Conservation (phyloP, 2,113 vertebrate species). For the Brachypodius melanocephalos region DNA sequence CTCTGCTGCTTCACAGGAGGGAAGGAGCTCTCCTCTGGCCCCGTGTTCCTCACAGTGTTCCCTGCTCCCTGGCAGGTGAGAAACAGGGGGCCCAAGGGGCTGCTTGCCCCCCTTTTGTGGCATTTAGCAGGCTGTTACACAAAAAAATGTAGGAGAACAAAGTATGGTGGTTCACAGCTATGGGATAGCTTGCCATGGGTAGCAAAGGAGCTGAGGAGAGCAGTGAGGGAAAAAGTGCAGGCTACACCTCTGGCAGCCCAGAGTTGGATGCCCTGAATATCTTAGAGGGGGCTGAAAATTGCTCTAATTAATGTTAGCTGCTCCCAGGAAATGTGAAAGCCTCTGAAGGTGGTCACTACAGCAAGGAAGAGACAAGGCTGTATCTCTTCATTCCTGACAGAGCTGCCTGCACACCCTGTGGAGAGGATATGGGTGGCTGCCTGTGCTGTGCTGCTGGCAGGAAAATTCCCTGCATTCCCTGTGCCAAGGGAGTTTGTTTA, state of each 20-base stretch:
- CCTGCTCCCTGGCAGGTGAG: neutral
- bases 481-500: accelerated
- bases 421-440: accelerated
- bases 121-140: neutral
- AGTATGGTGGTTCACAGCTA: too few species aligned
- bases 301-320: neutral
- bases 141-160: neutral
- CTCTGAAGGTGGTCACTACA: neutral
- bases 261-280: neutral
- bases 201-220: neutral
- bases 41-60: accelerated
- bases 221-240: neutral
- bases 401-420: accelerated
- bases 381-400: neutral
- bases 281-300: neutral
- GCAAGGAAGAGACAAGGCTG: neutral
- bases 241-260: neutral
- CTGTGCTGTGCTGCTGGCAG: neutral
- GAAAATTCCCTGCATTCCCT: neutral
- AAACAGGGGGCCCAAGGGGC: neutral
- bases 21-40: neutral
- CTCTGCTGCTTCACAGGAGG: neutral
- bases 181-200: neutral
- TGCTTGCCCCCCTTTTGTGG: neutral
- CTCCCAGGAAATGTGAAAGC: neutral